Conservation (phyloP, 2,888 invertebrate species). For the Lasioglossum villosulum region DNA sequence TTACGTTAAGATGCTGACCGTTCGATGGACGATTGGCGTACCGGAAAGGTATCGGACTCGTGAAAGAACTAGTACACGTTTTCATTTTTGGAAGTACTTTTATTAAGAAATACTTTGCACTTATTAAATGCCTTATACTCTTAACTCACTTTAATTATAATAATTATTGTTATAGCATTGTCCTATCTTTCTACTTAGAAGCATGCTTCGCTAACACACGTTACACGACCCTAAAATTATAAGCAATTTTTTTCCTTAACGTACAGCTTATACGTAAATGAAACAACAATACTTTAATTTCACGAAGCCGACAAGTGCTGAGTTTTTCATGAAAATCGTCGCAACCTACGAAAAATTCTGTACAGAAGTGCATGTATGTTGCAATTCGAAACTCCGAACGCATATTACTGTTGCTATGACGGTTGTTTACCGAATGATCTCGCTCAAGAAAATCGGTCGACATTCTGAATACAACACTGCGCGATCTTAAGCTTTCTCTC, state of each 20-base stretch:
- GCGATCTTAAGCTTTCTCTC: constrained; percentile 22
- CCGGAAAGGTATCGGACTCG: neutral
- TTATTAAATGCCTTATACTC: constrained; percentile 84
- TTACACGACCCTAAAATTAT: constrained; percentile 84
- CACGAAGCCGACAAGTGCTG: constrained; percentile 64
- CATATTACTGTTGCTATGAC: constrained; percentile 21
- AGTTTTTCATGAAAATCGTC: constrained; percentile 57
- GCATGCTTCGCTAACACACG: constrained; percentile 84
- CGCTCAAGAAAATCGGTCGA: constrained; percentile 20
- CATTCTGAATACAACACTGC: neutral
- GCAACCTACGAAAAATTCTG: constrained; percentile 57
- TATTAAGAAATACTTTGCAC: constrained; percentile 85
- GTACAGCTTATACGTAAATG: constrained; percentile 79
- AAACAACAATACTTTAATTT: constrained; percentile 79
- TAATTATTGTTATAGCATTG: constrained; percentile 84
- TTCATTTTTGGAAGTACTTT: constrained; percentile 82
- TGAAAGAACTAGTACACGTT: neutral
- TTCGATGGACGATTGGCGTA: neutral
- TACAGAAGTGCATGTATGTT: constrained; percentile 49
- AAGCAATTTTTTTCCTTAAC: constrained; percentile 82
- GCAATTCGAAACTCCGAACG: constrained; percentile 40
- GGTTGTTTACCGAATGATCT: constrained; percentile 16
- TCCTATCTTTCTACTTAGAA: constrained; percentile 83
- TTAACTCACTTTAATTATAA: constrained; percentile 83
- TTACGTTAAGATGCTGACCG: too few relatives aligned